These are phyloP conservation scores for Semicossyphus pulcher DNA, from an alignment of 2,113 vertebrate species.

Conservation along the genomic window DNA sequence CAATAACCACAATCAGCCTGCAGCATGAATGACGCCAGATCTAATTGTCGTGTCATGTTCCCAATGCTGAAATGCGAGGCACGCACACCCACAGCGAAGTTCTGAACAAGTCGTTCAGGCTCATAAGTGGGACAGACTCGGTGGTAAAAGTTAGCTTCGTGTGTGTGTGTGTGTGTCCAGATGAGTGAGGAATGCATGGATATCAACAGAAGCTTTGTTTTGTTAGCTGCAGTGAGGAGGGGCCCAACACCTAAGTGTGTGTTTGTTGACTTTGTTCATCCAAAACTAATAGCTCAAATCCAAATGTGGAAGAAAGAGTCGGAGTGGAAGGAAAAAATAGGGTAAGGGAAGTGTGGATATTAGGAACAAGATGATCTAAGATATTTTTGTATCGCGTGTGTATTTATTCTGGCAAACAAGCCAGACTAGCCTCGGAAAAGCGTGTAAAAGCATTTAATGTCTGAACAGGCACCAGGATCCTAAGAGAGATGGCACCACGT, in stretches of 20 bases:
- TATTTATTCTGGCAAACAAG: slow-evolving; percentile 31
- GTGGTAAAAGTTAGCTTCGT: background rate
- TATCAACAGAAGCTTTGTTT: slow-evolving; percentile 74
- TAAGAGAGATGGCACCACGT: slow-evolving; percentile 49
- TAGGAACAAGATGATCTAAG: background rate
- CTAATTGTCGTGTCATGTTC: slow-evolving; percentile 71
- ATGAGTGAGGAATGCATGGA: slow-evolving; percentile 65
- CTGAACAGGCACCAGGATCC: slow-evolving; percentile 22
- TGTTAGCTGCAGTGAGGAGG: slow-evolving; percentile 72
- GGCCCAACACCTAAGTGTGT: slow-evolving; percentile 64
- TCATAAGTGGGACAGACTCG: background rate
- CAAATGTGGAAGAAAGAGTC: slow-evolving; percentile 14
- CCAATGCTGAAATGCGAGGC: slow-evolving; percentile 34
- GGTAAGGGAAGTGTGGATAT: background rate
- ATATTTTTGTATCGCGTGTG: slow-evolving; percentile 8
- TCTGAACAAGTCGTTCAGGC: background rate
- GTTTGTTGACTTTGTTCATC: slow-evolving; percentile 66
- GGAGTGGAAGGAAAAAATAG: background rate
- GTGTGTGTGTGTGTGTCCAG: slow-evolving; percentile 36
- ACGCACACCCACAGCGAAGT: slow-evolving; percentile 41
- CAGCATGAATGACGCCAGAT: slow-evolving; percentile 59
- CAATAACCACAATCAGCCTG: slow-evolving; percentile 66
- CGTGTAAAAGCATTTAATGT: slow-evolving; percentile 22
- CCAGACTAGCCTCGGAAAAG: background rate
- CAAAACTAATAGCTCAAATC: slow-evolving; percentile 40